A percentile compares a stretch with the other conserved stretches of the same genome.
Evolutionary conservation across 2,113 vertebrate species (phyloP).

Genomic region (Malurus cyaneus): DNA sequence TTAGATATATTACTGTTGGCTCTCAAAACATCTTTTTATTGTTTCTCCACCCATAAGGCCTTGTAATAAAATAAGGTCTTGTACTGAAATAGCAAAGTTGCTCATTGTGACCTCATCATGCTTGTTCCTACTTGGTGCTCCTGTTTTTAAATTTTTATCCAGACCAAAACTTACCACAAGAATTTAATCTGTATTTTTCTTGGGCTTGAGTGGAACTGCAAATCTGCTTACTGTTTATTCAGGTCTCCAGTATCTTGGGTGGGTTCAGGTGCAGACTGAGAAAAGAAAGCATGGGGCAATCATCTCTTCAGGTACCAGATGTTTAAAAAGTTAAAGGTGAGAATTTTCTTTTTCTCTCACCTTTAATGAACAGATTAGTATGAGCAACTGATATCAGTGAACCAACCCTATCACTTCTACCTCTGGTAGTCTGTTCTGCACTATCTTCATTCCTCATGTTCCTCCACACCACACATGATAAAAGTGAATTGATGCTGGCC

Average conservation of each 20-base stretch:
- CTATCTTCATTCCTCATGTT: background rate
- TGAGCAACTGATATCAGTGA: background rate
- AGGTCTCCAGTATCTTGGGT: too few species aligned
- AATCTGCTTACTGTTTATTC: background rate
- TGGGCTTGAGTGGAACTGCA: background rate
- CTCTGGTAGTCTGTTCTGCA: background rate
- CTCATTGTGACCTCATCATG: background rate
- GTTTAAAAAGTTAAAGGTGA: rapidly evolving
- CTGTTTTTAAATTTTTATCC: background rate
- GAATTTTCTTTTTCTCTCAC: background rate
- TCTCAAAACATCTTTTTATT: background rate
- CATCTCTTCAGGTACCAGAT: background rate
- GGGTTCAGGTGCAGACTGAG: background rate
- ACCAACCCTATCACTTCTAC: background rate
- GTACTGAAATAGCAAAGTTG: background rate
- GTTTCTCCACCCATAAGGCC: background rate
- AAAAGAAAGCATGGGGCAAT: background rate
- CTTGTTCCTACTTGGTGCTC: background rate
- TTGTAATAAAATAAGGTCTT: background rate
- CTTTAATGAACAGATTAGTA: background rate
- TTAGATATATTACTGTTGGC: background rate
- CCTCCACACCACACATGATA: background rate
- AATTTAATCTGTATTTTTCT: background rate
- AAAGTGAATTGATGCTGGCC: background rate
- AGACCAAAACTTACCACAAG: background rate